Evolutionary conservation across 2,113 vertebrate genomes (phyloP), one percentile per base, ranked within the genome.

Genomic region (Tylochromis polylepis): DNA sequence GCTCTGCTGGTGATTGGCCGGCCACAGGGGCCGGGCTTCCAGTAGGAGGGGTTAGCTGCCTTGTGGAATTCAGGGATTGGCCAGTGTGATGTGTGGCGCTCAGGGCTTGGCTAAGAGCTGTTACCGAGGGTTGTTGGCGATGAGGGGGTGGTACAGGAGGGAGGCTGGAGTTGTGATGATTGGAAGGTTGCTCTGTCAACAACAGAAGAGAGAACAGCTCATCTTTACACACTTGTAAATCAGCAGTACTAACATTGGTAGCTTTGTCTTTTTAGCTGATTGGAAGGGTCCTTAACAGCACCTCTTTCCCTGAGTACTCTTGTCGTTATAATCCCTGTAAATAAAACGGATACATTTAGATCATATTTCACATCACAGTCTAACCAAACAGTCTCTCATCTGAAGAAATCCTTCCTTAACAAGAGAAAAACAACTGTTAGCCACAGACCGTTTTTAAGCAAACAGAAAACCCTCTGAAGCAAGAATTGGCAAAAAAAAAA

Each of bases 1-100:
- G 98, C 97, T 99, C 98, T 97, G 97, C 98, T 97, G 98, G 98
- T 97, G 93, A 94, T 94, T 98, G 97, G 92, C 97, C 98, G 97
- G 97, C 98, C 97, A 97, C 97, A 84, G 97, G 97, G 96, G 98
- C 99, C 97, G 97, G 98, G 96, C 97, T 99, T 97, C 94, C 94
- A 83, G 87, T 91, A n/a, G 94, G 93, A 84, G 94, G 89, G 51
- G 92, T 94, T 86, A 94, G 84, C 60, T 92, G 93, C 75, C 91
- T 86, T 0, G 93, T 84, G 0, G 92, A 93, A 34, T 93, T 94
- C 55, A 95, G 85, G 8, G 90, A 85, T 4, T 95, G 95, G 78
- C 92, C 93, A 62, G 93, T 82, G 90, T 95, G 95, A 83, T 92
- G 94, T 1, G 93, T 41, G 88, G 97, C 96, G 94, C 97, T 97